These are phyloP conservation scores for Danio tinwini DNA, from an alignment of 2,797 vertebrate species.

Conservation along the genomic window DNA sequence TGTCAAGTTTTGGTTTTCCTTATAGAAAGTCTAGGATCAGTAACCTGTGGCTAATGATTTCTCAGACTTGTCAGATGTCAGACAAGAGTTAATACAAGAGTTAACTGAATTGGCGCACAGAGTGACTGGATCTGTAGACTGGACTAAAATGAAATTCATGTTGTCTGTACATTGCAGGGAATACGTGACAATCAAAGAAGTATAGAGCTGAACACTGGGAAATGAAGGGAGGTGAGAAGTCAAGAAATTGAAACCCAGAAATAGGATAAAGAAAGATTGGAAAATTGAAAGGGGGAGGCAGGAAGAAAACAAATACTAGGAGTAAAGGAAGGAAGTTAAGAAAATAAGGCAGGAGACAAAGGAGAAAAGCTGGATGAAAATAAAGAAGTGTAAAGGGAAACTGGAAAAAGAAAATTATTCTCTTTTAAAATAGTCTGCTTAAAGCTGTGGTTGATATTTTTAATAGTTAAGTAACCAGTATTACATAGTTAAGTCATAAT, in stretches of 20 bases:
- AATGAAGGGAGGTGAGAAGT: not conserved
- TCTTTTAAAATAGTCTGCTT: not conserved
- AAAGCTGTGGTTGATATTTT: not conserved
- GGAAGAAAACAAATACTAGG: not conserved
- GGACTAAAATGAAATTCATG: not conserved
- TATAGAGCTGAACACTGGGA: not conserved
- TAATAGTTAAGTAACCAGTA: not conserved
- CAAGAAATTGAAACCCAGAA: not conserved
- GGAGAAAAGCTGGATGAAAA: not conserved
- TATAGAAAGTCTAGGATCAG: not conserved
- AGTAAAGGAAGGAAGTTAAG: not conserved
- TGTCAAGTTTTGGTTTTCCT: not conserved
- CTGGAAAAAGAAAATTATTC: not conserved
- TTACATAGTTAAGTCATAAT: no score
- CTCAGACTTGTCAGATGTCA: conserved; percentile 35
- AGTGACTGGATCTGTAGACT: conserved; percentile 45
- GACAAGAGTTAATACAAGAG: conserved; percentile 35
- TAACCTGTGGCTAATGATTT: conserved; percentile 10
- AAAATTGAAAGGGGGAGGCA: not conserved
- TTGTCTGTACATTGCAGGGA: not conserved
- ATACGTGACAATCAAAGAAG: not conserved
- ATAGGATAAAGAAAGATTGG: not conserved
- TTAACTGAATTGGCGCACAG: conserved; percentile 42
- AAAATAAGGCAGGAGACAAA: not conserved
- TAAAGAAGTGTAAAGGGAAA: not conserved